Evolutionary conservation across 2,888 invertebrate genomes (phyloP).

Genomic region (Miltochrista miniata): DNA sequence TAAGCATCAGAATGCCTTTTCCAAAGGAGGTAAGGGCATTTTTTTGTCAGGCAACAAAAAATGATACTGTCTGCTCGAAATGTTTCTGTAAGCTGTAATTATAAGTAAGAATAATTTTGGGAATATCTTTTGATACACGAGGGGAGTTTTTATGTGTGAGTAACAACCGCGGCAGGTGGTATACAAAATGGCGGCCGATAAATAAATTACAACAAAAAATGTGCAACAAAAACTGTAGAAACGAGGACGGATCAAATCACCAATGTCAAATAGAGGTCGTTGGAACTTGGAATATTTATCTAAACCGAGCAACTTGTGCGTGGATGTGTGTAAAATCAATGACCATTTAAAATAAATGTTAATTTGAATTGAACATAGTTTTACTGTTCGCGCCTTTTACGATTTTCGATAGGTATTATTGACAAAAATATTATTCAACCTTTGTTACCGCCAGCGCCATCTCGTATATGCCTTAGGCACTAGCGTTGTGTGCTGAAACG

Average conservation of each 20-base stretch:
- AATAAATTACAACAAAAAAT: conserved; percentile 64
- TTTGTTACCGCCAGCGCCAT: no score
- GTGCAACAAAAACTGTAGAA: conserved; percentile 68
- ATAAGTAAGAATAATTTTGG: conserved; percentile 80
- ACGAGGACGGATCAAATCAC: conserved; percentile 42
- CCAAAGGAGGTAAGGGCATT: conserved; percentile 60
- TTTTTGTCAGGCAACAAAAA: conserved; percentile 69
- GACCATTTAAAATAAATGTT: no score
- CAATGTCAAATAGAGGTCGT: conserved; percentile 80
- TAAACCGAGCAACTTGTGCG: conserved; percentile 10
- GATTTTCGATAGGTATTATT: no score
- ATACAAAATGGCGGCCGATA: conserved; percentile 71
- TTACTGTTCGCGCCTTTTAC: no score
- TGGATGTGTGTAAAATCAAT: no score
- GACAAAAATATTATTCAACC: no score
- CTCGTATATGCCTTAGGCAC: no score
- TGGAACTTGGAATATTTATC: conserved; percentile 23
- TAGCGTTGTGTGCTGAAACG: no score
- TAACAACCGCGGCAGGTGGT: conserved; percentile 82
- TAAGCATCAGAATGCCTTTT: conserved; percentile 58
- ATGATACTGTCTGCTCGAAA: conserved; percentile 62
- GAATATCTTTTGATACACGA: conserved; percentile 73
- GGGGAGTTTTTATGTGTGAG: conserved; percentile 78
- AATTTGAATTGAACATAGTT: no score
- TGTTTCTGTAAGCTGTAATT: conserved; percentile 74